A percentile compares a stretch with the other conserved stretches of the same genome.
phyloP scores from a whole-genome alignment of 2,113 vertebrate species.

The Ursus arctos region DNA sequence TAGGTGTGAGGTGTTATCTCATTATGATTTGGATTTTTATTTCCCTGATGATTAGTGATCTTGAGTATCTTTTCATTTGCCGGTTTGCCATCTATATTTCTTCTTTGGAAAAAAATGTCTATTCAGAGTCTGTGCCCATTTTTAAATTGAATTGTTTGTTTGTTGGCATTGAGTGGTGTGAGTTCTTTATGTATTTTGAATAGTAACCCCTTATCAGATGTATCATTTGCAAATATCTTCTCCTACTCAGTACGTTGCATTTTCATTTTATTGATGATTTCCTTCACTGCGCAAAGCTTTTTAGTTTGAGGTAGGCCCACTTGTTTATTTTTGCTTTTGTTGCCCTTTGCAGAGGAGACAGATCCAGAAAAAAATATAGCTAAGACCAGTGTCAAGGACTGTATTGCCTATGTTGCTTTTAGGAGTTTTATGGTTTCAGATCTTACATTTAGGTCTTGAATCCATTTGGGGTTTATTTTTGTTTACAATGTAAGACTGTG shows the following conservation, averaged over 20 bases:
- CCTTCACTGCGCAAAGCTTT: not conserved
- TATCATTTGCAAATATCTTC: not conserved
- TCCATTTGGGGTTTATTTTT: not conserved
- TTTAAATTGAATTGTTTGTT: not conserved
- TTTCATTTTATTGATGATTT: not conserved
- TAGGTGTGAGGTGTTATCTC: not conserved
- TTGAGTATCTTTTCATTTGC: not conserved
- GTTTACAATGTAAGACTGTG: not conserved
- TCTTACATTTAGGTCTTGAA: not conserved
- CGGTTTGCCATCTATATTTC: not conserved
- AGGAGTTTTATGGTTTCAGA: too few species aligned
- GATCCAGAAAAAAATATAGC: not conserved
- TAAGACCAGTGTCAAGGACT: not conserved
- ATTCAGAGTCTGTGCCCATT: not conserved
- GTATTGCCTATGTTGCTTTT: not conserved
- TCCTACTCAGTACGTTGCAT: not conserved
- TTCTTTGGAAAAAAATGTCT: not conserved
- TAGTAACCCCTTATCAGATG: not conserved
- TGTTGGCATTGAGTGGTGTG: not conserved
- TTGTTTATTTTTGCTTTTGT: not conserved
- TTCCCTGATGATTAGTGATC: not conserved
- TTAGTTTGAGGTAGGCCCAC: not conserved
- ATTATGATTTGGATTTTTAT: not conserved
- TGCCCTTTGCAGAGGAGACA: not conserved
- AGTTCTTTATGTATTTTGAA: not conserved